A percentile compares a stretch with the other conserved stretches of the same genome.
Evolutionary conservation across 2,113 vertebrate species (phyloP).

Genomic region (Cheirogaleus medius): DNA sequence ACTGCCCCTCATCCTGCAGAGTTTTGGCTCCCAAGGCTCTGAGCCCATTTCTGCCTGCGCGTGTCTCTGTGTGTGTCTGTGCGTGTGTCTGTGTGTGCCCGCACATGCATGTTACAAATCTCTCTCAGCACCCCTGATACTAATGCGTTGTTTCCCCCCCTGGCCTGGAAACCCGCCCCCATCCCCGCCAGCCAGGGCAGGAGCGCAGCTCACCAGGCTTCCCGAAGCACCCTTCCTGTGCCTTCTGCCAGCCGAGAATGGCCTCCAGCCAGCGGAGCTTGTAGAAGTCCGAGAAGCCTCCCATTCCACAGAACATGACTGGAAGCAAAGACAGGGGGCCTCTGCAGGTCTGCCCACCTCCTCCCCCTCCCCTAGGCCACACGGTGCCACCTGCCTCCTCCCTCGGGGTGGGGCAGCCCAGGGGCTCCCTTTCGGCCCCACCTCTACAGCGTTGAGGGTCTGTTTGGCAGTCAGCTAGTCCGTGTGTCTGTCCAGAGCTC

Average conservation of each 20-base stretch:
- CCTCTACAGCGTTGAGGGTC: background rate
- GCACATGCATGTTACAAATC: background rate
- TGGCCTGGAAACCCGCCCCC: background rate
- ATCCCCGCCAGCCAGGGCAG: rapidly evolving
- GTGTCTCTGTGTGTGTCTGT: too few species aligned
- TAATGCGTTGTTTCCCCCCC: background rate
- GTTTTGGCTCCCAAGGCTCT: background rate
- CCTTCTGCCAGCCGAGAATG: slow-evolving; percentile 87
- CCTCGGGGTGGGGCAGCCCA: background rate
- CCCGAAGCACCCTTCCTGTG: slow-evolving; percentile 87
- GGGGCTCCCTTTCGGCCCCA: background rate
- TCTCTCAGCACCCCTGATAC: background rate
- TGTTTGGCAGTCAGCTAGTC: background rate
- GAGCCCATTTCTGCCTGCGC: rapidly evolving
- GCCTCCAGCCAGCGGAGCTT: slow-evolving; percentile 87
- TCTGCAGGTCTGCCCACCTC: background rate
- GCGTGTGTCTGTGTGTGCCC: rapidly evolving
- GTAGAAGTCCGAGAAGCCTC: slow-evolving; percentile 90
- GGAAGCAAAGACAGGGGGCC: background rate
- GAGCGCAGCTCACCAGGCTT: slow-evolving; percentile 83
- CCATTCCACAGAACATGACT: slow-evolving; percentile 90
- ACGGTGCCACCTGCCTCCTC: background rate
- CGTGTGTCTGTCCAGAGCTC: background rate
- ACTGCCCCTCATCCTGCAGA: background rate
- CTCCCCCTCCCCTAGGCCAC: background rate